phyloP scores from a whole-genome alignment of 1,140 invertebrate species.

The Matsumurasca onukii region DNA sequence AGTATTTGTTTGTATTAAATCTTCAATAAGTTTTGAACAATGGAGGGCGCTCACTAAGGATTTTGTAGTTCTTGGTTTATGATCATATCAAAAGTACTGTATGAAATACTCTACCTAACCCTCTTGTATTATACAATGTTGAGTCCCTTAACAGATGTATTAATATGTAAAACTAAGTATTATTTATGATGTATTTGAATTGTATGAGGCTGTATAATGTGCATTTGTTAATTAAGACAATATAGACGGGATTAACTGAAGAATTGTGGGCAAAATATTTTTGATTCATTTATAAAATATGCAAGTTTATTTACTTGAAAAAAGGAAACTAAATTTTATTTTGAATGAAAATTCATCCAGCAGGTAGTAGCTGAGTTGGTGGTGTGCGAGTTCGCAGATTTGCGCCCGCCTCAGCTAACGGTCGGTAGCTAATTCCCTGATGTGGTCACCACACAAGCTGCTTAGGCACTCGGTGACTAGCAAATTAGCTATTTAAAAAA shows the following conservation, averaged over 20 bases:
- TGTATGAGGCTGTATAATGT: slow-evolving; percentile 3
- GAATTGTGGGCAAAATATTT: neutral
- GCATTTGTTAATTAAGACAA: slow-evolving; percentile 6
- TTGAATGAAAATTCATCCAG: neutral
- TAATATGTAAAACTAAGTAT: neutral
- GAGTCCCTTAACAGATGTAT: neutral
- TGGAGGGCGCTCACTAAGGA: neutral
- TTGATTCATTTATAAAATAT: neutral
- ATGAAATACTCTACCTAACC: neutral
- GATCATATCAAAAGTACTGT: neutral
- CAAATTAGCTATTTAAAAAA: too few relatives aligned
- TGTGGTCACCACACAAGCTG: too few relatives aligned
- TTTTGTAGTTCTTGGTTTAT: neutral
- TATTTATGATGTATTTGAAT: neutral
- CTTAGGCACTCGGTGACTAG: too few relatives aligned
- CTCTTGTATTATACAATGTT: neutral
- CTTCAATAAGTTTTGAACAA: neutral
- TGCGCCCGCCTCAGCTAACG: too few relatives aligned
- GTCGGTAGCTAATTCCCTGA: neutral
- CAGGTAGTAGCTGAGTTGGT: neutral
- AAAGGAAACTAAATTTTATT: neutral
- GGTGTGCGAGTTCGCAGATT: neutral
- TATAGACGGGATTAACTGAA: neutral
- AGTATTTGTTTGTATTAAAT: neutral
- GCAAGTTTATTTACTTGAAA: neutral